Conservation (phyloP, 2,888 invertebrate genomes). For the Drosophila atroscutellata region DNA sequence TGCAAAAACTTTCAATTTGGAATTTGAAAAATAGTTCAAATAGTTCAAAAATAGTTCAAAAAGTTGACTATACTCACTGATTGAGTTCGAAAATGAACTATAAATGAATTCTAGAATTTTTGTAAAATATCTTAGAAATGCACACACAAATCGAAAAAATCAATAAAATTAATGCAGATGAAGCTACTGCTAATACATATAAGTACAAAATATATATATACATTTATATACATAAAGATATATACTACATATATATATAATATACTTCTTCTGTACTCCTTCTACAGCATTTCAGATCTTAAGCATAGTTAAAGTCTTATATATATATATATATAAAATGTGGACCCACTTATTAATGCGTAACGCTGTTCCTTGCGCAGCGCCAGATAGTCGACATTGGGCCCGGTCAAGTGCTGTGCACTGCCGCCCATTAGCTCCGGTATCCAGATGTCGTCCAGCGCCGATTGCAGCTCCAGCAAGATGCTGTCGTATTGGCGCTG, state of each 20-base stretch:
- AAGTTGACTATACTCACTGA: background rate
- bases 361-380: slow-evolving; percentile 83
- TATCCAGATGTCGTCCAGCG: slow-evolving; percentile 84
- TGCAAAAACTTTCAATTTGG: background rate
- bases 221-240: background rate
- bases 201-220: background rate
- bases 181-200: background rate
- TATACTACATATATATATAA: no score
- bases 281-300: background rate
- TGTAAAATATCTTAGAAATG: background rate
- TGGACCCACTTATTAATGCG: slow-evolving; percentile 82
- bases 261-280: no score
- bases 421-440: slow-evolving; percentile 77
- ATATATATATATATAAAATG: background rate
- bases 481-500: slow-evolving; percentile 76
- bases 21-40: background rate
- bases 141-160: background rate
- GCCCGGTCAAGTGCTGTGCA: slow-evolving; percentile 77
- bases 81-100: background rate
- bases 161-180: background rate
- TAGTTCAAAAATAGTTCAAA: accelerated
- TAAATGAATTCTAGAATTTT: background rate
- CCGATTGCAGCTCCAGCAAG: slow-evolving; percentile 70
- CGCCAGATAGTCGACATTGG: slow-evolving; percentile 82
- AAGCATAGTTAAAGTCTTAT: background rate